Base-by-base conservation (phyloP, 2,797 vertebrate genomes). In the Fistularia commersonii region DNA sequence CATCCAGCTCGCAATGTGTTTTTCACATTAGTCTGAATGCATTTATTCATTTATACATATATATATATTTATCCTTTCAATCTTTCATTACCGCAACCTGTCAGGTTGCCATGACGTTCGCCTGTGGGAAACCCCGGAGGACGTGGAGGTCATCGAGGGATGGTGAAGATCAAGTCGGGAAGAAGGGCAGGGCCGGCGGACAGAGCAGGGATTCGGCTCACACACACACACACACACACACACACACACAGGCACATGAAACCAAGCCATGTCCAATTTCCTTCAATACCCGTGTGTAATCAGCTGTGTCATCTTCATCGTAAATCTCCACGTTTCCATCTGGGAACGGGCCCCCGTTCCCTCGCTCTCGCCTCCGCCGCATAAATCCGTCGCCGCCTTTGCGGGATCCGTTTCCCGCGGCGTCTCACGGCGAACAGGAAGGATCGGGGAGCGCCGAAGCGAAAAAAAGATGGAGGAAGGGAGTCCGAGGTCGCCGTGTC, bases 221-320 rank as follows among this genome's bases (percentile, higher is more conserved):
- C 23, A 23, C 23, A 23, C 23, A 23, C 23, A 23, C 23, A 23
- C 23, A 23, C 23, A 23, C 23, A 6, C 11, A 31, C 54, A 64
- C 53, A 73, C 77, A 76, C 73, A 80, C 67, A 79, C 55, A 77
- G 57, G 51, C 43, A 55, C 48, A 56, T 41, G 56, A 44, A 66
- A 68, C 57, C 54, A 62, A 55, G 62, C 78, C 66, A 49, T 50
- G 74, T 86, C 82, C 85, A 88, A 81, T 87, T 79, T 82, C 87
- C 77, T 57, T 82, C 82, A 67, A 84, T 68, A 77, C 83, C 80
- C 60, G 52, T 77, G 81, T 74, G 81, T 90, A 87, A 91, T 90
- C 84, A 87, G 76, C 69, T 82, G 80, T 88, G 86, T 88, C 89
- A 86, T 84, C 82, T 79, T 79, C 7, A 11, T 72, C 76, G 57